phyloP scores from a whole-genome alignment of 2,888 invertebrate species.

The Bellardia bayeri region DNA sequence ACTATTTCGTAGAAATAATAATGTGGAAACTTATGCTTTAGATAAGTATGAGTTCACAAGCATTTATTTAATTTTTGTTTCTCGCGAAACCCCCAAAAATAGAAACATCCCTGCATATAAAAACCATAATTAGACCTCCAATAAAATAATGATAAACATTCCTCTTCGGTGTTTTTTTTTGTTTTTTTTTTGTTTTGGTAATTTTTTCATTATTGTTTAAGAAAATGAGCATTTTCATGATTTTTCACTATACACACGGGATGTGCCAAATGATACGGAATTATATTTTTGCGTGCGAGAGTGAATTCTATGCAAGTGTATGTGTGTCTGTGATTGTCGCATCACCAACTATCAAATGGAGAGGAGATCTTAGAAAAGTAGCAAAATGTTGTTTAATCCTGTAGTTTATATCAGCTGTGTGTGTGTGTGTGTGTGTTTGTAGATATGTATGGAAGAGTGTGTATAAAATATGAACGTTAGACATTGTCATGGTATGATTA shows the following conservation, averaged over 20 bases:
- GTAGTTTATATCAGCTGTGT: not conserved
- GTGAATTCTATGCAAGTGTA: not conserved
- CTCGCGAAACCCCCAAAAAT: not conserved
- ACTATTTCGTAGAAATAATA: not conserved
- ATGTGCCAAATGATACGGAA: constrained; percentile 56
- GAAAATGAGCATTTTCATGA: constrained; percentile 51
- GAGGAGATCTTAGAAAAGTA: not conserved
- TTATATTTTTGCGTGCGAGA: constrained; percentile 38
- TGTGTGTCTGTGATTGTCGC: not conserved
- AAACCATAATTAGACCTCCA: constrained; percentile 61
- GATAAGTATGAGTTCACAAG: not conserved
- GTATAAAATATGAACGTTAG: not conserved
- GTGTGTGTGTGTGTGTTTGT: not conserved
- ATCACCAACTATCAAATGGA: not conserved
- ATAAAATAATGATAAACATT: constrained; percentile 52
- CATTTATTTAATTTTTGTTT: constrained; percentile 30
- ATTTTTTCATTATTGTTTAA: constrained; percentile 24
- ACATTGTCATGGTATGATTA: constrained; percentile 56
- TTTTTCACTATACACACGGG: constrained; percentile 31
- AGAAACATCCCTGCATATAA: constrained; percentile 16
- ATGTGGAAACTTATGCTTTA: not conserved
- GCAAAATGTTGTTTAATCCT: not conserved
- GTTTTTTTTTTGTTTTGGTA: constrained; percentile 2
- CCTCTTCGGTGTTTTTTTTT: not conserved
- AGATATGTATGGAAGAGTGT: too few species aligned